Evolutionary conservation across 2,888 invertebrate genomes (phyloP), one percentile per base, ranked within the genome.

Genomic region (Drosophila prolongata): DNA sequence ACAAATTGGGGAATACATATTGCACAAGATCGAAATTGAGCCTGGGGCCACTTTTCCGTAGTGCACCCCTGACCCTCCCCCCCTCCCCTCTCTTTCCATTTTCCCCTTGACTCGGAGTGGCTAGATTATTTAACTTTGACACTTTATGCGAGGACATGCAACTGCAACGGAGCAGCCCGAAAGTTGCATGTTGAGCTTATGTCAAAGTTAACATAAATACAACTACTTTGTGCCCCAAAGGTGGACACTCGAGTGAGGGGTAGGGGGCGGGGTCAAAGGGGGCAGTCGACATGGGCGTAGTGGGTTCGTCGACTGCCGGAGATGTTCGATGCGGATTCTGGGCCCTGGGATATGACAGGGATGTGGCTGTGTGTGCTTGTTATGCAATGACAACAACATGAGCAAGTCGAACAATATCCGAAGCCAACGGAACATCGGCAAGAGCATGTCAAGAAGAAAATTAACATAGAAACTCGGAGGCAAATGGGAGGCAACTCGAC

Each of bases 171-270:
- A 66, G 67, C 66, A 66, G 46, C 66, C 72, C 59, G 43, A 78
- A 89, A 72, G 80, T 80, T 82, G 86, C 86, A 82, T 87, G 88
- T 87, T 78, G 58, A 65, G 78, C 86, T 82, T 85, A 78, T 87
- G 89, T 89, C 89, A 89, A 82, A 82, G 76, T 76, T 78, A 87
- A 87, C 89, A 89, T 87, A 85, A 87, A 89, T 87, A 85, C 89
- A 77, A 80, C 78, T 78, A 79, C 76, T 85, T 86, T 86, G 78
- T 66, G 78, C 82, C 80, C 69, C 71, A 72, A 72, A 57, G 67
- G 53, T 59, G 67, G 55, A 19, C 54, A 40, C 13, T 8, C 50
- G 44, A 11, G 54, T 35, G 58, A 9, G 34, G 10, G 42, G 8
- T 52, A n/a, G 1, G 40, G 47, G 49, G 14, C 30, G 30, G 55